These are phyloP conservation scores for Amphilophus citrinellus DNA, from an alignment of 2,113 vertebrate genomes.

Conservation along the genomic window DNA sequence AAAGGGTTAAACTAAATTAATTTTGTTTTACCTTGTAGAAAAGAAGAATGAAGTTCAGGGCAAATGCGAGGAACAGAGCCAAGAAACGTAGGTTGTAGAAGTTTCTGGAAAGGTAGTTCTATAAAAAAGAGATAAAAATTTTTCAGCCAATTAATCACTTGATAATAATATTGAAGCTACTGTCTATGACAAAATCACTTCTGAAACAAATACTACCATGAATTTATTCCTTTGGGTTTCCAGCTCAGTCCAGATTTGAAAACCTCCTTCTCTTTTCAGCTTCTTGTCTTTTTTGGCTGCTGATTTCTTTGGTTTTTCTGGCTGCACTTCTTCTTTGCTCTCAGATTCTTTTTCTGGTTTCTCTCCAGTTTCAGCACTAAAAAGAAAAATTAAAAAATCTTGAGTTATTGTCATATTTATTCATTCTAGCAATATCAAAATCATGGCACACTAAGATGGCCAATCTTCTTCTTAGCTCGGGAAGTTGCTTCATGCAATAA, in stretches of 20 bases:
- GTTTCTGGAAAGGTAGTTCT: slow-evolving; percentile 95
- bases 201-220: slow-evolving; percentile 79
- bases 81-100: slow-evolving; percentile 94
- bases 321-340: slow-evolving; percentile 43
- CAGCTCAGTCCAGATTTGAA: slow-evolving; percentile 92
- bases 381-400: neutral
- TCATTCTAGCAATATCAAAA: neutral
- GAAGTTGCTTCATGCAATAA: neutral
- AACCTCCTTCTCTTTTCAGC: slow-evolving; percentile 65
- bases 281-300: slow-evolving; percentile 80
- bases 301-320: slow-evolving; percentile 66
- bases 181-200: neutral
- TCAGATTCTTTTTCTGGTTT: slow-evolving; percentile 80
- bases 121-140: slow-evolving; percentile 14
- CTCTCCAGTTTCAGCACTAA: slow-evolving; percentile 88
- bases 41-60: slow-evolving; percentile 94
- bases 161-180: neutral
- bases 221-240: slow-evolving; percentile 92
- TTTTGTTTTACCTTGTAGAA: slow-evolving; percentile 87
- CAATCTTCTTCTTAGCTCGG: neutral
- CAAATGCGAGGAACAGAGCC: slow-evolving; percentile 92
- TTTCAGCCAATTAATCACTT: neutral
- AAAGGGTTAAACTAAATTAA: neutral
- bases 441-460: neutral
- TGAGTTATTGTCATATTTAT: neutral